Base-by-base conservation (phyloP, 2,888 invertebrate genomes). In the Pecten maximus region DNA sequence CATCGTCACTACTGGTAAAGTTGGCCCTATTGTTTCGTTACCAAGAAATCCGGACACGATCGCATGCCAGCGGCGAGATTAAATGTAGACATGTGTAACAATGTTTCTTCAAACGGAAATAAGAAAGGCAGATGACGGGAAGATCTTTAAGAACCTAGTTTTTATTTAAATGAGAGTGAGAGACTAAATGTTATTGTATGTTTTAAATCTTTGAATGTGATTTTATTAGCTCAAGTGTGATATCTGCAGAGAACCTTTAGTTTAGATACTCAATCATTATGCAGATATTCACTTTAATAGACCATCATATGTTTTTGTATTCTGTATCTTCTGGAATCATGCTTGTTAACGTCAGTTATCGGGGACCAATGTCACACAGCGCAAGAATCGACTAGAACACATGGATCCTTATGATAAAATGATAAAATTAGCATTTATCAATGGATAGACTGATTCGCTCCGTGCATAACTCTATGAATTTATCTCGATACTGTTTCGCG, bases 171-270 rank as follows among this genome's bases (percentile, higher is more conserved):
- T 28, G 74, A 74, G 35, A 35, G 74, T 74, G 74, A 35, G 74
- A 74, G 74, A 74, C 74, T 74, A 74, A 74, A 74, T 74, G 74
- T 74, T 74, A 74, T 74, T 74, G 74, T 74, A 74, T 74, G 74
- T 74, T 74, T 74, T 28, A 74, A 74, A 74, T 74, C 35, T 74
- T 74, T 74, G 74, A 74, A 74, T 35, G 74, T 74, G 74, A 74
- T 74, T 74, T 74, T 74, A 74, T 74, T 74, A 74, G 74, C 74
- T 74, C 74, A 74, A 74, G 35, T 74, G 74, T 74, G 74, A 74
- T 74, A 74, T 74, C 74, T 74, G 74, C 74, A 35, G 74, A 74
- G 74, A 74, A 74, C 28, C 74, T 28, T 35, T 23, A 74, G 74
- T 74, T 74, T 74, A 74, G 74, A 74, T 74, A 74, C 60, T 60